Evolutionary conservation across 2,888 invertebrate species (phyloP), one percentile per base, ranked within the genome.

Genomic region (Campopleginae sp.): DNA sequence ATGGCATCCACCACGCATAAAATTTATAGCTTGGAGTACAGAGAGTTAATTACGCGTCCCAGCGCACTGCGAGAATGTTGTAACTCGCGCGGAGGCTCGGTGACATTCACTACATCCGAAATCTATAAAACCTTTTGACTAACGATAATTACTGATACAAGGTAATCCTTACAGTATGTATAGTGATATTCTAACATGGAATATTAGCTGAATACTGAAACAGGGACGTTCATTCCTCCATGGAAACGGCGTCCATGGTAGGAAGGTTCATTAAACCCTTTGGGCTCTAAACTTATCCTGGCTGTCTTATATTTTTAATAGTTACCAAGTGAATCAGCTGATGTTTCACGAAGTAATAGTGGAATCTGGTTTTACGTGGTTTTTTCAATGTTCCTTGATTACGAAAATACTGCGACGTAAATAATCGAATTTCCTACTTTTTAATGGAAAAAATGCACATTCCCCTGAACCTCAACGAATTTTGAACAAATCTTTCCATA

Each of bases 51-150:
- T 76, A 77, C 23, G 71, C 61, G 76, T 71, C 80, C 63, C 38
- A 33, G 27, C 31, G 58, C 38, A 65, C 72, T 76, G 48, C 76
- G 72, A 51, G 65, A 65, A 17, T 46, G 71, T 83, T 74, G 74
- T 79, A 31, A 65, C 65, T 54, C 19, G n/a, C n/a, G n/a, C n/a
- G 48, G 46, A 61, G 65, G 54, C 76, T 63, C 54, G 10, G 70
- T 72, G 71, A 54, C 84, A 72, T 84, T 80, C 66, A n/a, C 58
- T 72, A 76, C 66, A 61, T 77, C 48, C 71, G 76, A 65, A 65
- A 38, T 75, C 84, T 42, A 46, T 80, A 84, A 65, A 33, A 72
- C 66, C 66, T 48, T 72, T 61, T 77, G 70, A 80, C 42, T 84
- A 80, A 84, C 66, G 84, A 80, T 71, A 80, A 77, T 68, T 66